Conservation (phyloP, 2,797 vertebrate genomes). For the Tolypeutes matacus region DNA sequence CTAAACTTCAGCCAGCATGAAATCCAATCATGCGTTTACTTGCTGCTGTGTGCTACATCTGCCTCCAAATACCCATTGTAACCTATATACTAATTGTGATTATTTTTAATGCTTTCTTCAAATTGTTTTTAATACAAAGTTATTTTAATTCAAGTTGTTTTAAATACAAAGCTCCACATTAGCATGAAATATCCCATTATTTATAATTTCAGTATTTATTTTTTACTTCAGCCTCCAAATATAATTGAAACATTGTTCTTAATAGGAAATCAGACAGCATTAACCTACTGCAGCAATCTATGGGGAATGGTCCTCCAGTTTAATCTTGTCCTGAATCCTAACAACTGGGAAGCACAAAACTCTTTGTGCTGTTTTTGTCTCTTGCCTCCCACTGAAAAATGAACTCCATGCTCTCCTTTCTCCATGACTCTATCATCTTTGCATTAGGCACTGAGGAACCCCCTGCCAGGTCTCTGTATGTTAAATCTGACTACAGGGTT, state of each 20-base stretch:
- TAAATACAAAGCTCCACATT: conserved; percentile 45
- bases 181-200: conserved; percentile 32
- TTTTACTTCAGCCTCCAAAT: conserved; percentile 59
- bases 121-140: conserved; percentile 62
- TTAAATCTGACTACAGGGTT: neutral
- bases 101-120: conserved; percentile 64
- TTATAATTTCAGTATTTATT: conserved; percentile 49
- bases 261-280: neutral
- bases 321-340: neutral
- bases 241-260: conserved; percentile 46
- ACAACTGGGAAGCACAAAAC: neutral
- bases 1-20: conserved; percentile 36
- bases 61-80: conserved; percentile 33
- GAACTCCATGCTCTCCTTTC: neutral
- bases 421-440: neutral
- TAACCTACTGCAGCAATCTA: neutral
- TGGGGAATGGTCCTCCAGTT: neutral
- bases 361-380: neutral
- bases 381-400: neutral
- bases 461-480: neutral
- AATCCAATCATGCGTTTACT: conserved; percentile 42
- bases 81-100: conserved; percentile 58
- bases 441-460: neutral
- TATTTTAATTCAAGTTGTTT: conserved; percentile 36
- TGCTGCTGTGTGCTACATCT: neutral